Conservation (phyloP, 2,113 vertebrate species). For the Anoura caudifer region DNA sequence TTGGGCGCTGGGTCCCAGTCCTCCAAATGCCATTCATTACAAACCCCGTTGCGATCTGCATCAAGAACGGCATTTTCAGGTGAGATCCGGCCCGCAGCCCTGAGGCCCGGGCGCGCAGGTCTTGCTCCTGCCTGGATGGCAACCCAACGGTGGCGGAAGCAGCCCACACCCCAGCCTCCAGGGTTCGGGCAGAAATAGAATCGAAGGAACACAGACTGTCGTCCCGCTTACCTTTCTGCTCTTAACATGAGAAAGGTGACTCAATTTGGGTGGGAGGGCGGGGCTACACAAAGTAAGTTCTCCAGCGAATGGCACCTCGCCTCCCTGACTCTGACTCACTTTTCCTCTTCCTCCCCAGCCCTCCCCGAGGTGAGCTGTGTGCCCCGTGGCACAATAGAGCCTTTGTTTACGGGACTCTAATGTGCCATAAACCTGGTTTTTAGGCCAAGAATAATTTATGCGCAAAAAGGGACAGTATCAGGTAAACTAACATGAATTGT, state of each 20-base stretch:
- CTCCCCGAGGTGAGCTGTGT: neutral
- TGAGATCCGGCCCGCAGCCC: neutral
- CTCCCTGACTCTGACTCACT: slow-evolving; percentile 29
- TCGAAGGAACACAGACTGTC: neutral
- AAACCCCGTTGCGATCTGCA: neutral
- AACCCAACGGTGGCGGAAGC: neutral
- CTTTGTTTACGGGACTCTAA: slow-evolving; percentile 42
- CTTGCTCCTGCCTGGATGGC: neutral
- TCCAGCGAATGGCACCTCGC: neutral
- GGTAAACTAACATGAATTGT: neutral
- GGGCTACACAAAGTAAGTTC: neutral
- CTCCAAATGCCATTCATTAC: neutral
- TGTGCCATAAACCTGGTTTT: neutral
- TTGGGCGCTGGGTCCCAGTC: neutral
- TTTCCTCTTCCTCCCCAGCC: slow-evolving; percentile 5
- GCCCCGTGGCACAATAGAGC: neutral
- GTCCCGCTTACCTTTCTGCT: neutral
- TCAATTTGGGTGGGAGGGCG: neutral
- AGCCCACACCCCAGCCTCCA: neutral
- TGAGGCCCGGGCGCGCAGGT: neutral
- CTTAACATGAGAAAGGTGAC: slow-evolving; percentile 12
- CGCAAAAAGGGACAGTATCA: neutral
- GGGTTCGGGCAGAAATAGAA: neutral
- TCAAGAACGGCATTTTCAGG: neutral
- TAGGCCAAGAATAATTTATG: slow-evolving; percentile 25